Base-by-base conservation (phyloP, 1,140 invertebrate genomes). In the Littorina saxatilis region DNA sequence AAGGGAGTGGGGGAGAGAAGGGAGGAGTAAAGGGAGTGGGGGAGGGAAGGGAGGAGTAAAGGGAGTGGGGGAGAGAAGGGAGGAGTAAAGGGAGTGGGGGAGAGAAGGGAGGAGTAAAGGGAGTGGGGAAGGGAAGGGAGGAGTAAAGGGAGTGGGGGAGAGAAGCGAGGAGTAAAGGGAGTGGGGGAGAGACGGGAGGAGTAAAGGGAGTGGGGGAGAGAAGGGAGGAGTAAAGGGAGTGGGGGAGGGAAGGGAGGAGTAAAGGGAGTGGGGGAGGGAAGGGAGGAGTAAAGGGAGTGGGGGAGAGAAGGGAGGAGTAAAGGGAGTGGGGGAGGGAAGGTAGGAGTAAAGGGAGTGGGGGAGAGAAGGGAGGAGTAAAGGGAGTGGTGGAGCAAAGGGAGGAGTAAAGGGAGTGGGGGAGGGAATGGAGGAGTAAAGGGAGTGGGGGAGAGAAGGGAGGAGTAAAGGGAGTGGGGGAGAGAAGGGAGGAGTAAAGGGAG, bases 401-500 rank as follows among this genome's bases (percentile, higher is more conserved):
- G 35, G 23, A 23, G 52, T 15, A 29, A 15, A 15, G 13, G 3
- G 39, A n/a, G 32, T 47, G 61, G 35, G 39, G n/a, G 4, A 13
- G 11, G 52, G 23, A 7, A 20, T 35, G 37, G 55, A 37, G 55
- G 61, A 35, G 32, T 23, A 76, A 40, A 50, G 47, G 50, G 74
- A 50, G 47, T 29, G 11, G 32, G 27, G 47, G 74, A 29, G 50
- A 40, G 50, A 23, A 50, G 43, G 50, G 47, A 76, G 35, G 27
- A 29, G 32, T 13, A 27, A 50, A 50, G 13, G 50, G 74, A n/a
- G 74, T 47, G 43, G 50, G 74, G n/a, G 43, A 50, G 43, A 40
- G 47, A 40, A 50, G 74, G 50, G 43, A 76, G 74, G 50, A 40
- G 50, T 35, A 47, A 52, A 61, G 76, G 61, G 76, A 78, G 52